phyloP scores from a whole-genome alignment of 2,113 vertebrate species.

The Irena cyanogastra region DNA sequence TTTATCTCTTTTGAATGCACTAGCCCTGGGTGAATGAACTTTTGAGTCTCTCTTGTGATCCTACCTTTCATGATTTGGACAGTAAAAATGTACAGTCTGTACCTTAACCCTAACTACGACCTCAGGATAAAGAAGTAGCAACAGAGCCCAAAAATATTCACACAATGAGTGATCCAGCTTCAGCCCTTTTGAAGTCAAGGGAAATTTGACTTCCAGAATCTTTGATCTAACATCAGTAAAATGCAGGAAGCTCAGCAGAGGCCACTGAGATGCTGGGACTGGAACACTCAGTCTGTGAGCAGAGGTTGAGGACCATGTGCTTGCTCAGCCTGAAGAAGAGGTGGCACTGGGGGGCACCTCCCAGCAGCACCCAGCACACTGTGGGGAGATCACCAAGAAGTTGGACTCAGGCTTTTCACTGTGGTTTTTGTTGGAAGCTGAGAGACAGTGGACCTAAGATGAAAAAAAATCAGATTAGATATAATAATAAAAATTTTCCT shows the following conservation, averaged over 20 bases:
- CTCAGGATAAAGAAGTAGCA: neutral
- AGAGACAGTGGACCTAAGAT: neutral
- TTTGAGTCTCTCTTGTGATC: neutral
- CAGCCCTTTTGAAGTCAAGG: neutral
- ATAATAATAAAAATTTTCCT: neutral
- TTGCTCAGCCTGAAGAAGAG: neutral
- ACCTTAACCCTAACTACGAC: neutral
- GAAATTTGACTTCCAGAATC: neutral
- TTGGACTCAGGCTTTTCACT: neutral
- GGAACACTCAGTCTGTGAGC: neutral
- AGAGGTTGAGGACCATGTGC: neutral
- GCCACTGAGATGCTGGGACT: neutral
- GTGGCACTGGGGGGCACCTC: accelerated
- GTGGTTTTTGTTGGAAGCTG: neutral
- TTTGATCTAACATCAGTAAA: neutral
- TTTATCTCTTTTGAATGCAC: neutral
- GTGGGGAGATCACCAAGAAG: neutral
- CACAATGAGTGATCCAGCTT: neutral
- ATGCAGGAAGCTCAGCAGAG: neutral
- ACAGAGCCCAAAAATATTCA: neutral
- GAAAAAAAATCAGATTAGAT: neutral
- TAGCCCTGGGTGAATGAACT: neutral
- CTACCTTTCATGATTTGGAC: neutral
- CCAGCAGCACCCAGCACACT: neutral
- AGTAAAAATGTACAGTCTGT: neutral